phyloP scores from a whole-genome alignment of 2,888 invertebrate species.

The Habroteleia sp. region DNA sequence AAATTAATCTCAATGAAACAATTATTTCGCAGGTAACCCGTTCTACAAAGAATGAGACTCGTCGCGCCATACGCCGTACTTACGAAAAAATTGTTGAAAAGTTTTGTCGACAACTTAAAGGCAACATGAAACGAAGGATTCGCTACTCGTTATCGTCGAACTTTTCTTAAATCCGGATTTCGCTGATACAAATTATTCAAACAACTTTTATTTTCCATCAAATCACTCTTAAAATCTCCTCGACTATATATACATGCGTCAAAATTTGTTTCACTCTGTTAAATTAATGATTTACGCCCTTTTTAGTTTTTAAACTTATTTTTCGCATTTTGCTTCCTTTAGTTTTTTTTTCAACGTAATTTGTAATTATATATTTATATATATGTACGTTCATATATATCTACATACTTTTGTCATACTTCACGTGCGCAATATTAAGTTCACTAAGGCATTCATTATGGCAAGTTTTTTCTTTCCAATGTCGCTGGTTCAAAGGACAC shows the following conservation, averaged over 20 bases:
- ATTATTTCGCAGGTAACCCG: slow-evolving; percentile 54
- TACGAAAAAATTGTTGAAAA: slow-evolving; percentile 32
- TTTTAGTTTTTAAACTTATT: slow-evolving; percentile 30
- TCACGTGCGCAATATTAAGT: slow-evolving; percentile 71
- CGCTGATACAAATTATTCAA: slow-evolving; percentile 26
- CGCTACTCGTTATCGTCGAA: slow-evolving; percentile 10
- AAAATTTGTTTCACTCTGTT: slow-evolving; percentile 9
- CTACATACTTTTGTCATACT: slow-evolving; percentile 67
- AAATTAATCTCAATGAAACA: slow-evolving; percentile 64
- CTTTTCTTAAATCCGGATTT: too few species aligned
- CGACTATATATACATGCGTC: slow-evolving; percentile 58
- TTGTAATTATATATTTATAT: slow-evolving; percentile 3
- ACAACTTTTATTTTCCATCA: slow-evolving; percentile 51
- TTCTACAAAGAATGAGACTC: slow-evolving; percentile 58
- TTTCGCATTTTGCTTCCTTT: slow-evolving; percentile 45
- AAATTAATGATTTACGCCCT: slow-evolving; percentile 11
- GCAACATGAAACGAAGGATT: slow-evolving; percentile 17
- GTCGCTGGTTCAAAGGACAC: slow-evolving; percentile 45
- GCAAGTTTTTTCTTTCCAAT: slow-evolving; percentile 70
- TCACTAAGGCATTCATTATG: slow-evolving; percentile 80
- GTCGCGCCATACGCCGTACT: slow-evolving; percentile 34
- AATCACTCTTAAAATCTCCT: slow-evolving; percentile 22
- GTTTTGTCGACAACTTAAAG: slow-evolving; percentile 15
- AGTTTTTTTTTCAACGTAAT: slow-evolving; percentile 20
- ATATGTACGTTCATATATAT: slow-evolving; percentile 29